These are phyloP conservation scores for Paracyclopina nana DNA, from an alignment of 1,140 invertebrate genomes.

Conservation along the genomic window DNA sequence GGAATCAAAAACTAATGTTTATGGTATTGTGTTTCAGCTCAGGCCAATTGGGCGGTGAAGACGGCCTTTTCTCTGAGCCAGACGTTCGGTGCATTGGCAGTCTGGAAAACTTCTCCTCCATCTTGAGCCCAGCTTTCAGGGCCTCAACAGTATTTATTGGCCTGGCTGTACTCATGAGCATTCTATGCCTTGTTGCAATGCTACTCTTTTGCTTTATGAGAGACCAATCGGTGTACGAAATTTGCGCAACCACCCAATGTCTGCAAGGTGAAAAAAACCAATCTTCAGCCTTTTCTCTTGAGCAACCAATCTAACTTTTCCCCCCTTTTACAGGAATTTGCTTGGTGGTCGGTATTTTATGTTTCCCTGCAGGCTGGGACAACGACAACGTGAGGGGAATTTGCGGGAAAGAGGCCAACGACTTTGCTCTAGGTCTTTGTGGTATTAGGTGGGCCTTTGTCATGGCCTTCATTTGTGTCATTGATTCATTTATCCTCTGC, in stretches of 20 bases:
- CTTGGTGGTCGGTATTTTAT: slow-evolving; percentile 57
- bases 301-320: slow-evolving; percentile 9
- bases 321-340: slow-evolving; percentile 41
- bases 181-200: slow-evolving; percentile 66
- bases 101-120: slow-evolving; percentile 58
- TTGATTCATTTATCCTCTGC: slow-evolving; percentile 71
- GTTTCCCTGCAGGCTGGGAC: slow-evolving; percentile 87
- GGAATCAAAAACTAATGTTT: too few species aligned
- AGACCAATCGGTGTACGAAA: slow-evolving; percentile 74
- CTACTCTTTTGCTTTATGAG: slow-evolving; percentile 83
- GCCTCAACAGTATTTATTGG: slow-evolving; percentile 68
- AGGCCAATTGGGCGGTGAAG: too few species aligned
- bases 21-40: too few species aligned
- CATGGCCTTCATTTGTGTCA: slow-evolving; percentile 68
- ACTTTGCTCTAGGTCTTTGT: slow-evolving; percentile 56
- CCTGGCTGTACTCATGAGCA: slow-evolving; percentile 55
- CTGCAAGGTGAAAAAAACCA: slow-evolving; percentile 51
- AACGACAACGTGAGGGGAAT: slow-evolving; percentile 55
- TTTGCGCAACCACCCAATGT: slow-evolving; percentile 81
- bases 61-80: too few species aligned
- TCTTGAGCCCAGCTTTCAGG: slow-evolving; percentile 53
- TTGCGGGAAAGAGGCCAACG: slow-evolving; percentile 56
- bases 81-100: slow-evolving; percentile 31
- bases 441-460: slow-evolving; percentile 85
- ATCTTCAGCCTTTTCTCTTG: too few species aligned